A percentile compares a stretch with the other conserved stretches of the same genome.
Conservation (phyloP, 2,888 invertebrate genomes). For the Drosophila formosana region DNA sequence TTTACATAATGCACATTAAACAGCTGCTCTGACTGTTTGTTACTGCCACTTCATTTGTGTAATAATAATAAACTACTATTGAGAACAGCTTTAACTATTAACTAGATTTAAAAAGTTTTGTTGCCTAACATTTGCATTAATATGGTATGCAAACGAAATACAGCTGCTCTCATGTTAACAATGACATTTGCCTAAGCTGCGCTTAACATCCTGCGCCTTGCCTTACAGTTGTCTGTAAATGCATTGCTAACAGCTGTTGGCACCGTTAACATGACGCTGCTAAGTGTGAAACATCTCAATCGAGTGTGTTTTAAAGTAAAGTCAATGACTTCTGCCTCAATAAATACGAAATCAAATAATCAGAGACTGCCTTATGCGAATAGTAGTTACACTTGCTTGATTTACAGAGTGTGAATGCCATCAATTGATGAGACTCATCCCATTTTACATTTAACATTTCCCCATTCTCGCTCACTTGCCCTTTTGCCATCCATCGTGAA, state of each 20-base stretch:
- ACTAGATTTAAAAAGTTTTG: no score
- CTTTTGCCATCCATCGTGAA: conserved; percentile 66
- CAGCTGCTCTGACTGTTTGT: no score
- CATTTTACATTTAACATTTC: not conserved
- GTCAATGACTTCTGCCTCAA: conserved; percentile 14
- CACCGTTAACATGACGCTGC: not conserved
- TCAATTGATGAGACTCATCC: conserved; percentile 51
- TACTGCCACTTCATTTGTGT: no score
- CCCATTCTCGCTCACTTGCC: not conserved
- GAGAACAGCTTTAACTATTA: no score
- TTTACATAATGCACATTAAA: no score
- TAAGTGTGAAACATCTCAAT: conserved; percentile 6
- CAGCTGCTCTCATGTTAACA: not conserved
- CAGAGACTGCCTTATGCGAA: conserved; percentile 5
- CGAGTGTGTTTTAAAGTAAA: conserved; percentile 8
- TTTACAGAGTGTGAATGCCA: conserved; percentile 34
- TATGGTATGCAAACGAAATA: no score
- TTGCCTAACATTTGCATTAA: not conserved
- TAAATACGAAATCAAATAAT: conserved; percentile 13
- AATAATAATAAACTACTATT: no score
- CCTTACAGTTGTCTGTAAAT: not conserved
- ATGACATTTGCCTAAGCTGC: not conserved
- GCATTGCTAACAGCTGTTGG: not conserved
- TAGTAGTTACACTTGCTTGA: conserved; percentile 12
- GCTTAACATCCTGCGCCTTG: not conserved